Percentiles rank a stretch among this genome's conserved stretches.
Conservation (phyloP, 2,888 invertebrate genomes). For the Scelioninae gen. 1 region DNA sequence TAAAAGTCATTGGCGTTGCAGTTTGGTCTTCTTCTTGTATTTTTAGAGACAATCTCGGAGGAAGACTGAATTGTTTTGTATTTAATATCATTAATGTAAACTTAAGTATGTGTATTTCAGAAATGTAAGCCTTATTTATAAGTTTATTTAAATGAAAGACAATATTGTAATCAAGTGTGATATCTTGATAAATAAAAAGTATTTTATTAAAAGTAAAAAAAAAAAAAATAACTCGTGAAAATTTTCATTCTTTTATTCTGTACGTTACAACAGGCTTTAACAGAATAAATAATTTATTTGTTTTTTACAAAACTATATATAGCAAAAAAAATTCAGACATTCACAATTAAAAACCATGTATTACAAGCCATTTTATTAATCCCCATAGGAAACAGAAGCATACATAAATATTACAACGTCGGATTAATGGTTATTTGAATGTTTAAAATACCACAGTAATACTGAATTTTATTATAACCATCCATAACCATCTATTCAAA, state of each 20-base stretch:
- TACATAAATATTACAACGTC: too few species aligned
- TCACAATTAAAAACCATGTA: conserved; percentile 50
- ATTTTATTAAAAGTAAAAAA: conserved; percentile 50
- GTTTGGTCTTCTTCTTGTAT: conserved; percentile 34
- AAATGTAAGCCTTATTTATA: conserved; percentile 65
- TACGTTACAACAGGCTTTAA: conserved; percentile 64
- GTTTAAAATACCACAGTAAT: too few species aligned
- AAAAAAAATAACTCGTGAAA: not conserved
- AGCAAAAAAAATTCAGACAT: conserved; percentile 49
- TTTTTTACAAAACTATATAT: conserved; percentile 64
- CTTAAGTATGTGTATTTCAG: conserved; percentile 59
- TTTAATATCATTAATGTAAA: conserved; percentile 70
- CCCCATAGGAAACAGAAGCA: too few species aligned
- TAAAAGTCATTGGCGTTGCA: conserved; percentile 33
- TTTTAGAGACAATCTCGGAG: conserved; percentile 18
- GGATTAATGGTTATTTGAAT: too few species aligned
- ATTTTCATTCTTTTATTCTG: conserved; percentile 45
- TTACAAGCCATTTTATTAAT: conserved; percentile 44
- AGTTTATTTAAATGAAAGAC: conserved; percentile 72
- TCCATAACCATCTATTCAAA: too few species aligned
- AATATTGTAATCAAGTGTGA: conserved; percentile 70
- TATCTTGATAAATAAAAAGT: conserved; percentile 49
- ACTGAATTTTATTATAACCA: too few species aligned
- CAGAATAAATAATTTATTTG: conserved; percentile 37
- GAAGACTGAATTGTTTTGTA: conserved; percentile 62